These are phyloP conservation scores for Cranoglanis bouderius DNA, from an alignment of 2,113 vertebrate species.

Conservation along the genomic window DNA sequence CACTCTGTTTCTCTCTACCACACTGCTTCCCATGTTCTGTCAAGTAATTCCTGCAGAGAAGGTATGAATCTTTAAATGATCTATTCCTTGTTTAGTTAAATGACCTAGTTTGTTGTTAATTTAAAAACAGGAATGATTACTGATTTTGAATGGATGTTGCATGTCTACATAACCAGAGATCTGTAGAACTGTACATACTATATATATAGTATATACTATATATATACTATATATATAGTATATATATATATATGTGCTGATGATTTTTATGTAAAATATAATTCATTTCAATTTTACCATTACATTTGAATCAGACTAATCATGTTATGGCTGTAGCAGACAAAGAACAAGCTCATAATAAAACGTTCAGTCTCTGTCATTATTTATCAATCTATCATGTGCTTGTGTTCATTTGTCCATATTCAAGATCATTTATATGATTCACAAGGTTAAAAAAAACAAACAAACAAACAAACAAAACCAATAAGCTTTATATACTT, in stretches of 20 bases:
- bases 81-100: not conserved
- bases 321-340: not conserved
- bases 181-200: not conserved
- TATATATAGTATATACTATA: too few relatives aligned
- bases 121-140: not conserved
- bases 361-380: not conserved
- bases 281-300: not conserved
- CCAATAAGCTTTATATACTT: not conserved
- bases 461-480: too few relatives aligned
- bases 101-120: not conserved
- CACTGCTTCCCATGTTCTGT: conserved; percentile 25
- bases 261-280: not conserved
- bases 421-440: not conserved
- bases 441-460: not conserved
- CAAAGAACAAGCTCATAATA: not conserved
- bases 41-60: conserved; percentile 32
- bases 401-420: not conserved
- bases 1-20: conserved; percentile 68
- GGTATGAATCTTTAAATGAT: not conserved
- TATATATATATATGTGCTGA: not conserved
- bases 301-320: not conserved
- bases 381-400: not conserved
- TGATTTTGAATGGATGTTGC: not conserved
- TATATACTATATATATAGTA: too few relatives aligned
- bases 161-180: not conserved